Evolutionary conservation across 2,888 invertebrate genomes (phyloP).

Genomic region (Hyles lineata): DNA sequence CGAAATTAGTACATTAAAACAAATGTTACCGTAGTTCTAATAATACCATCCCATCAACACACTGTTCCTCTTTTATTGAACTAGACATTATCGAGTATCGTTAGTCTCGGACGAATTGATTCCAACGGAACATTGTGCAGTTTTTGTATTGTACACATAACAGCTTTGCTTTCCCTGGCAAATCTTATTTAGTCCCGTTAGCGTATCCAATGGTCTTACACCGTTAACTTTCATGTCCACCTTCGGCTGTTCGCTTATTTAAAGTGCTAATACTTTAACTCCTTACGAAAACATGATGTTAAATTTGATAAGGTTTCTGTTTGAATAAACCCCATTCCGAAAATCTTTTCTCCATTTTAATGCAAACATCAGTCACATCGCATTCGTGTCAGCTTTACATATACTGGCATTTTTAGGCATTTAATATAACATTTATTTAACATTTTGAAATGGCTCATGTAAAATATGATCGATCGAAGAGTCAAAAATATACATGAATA

Average conservation of each 20-base stretch:
- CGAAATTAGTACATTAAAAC: slow-evolving; percentile 5
- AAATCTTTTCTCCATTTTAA: background rate
- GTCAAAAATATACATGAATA: background rate
- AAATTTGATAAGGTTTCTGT: no score
- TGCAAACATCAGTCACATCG: no score
- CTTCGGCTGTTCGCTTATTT: background rate
- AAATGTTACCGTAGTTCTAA: background rate
- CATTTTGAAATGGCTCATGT: background rate
- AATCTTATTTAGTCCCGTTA: slow-evolving; percentile 24
- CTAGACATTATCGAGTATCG: background rate
- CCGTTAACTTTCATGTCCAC: slow-evolving; percentile 19
- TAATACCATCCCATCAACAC: background rate
- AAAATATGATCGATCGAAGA: background rate
- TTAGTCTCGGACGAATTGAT: background rate
- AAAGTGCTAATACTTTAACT: background rate
- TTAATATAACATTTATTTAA: background rate
- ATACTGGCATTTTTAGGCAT: background rate
- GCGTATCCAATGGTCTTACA: slow-evolving; percentile 29
- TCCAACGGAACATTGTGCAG: slow-evolving; percentile 5
- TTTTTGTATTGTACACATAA: slow-evolving; percentile 2
- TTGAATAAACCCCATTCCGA: background rate
- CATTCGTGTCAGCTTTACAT: no score
- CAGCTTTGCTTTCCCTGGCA: slow-evolving; percentile 16
- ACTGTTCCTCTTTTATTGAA: background rate
- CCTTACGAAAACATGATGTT: background rate